Evolutionary conservation across 2,888 invertebrate genomes (phyloP), one percentile per base, ranked within the genome.

Genomic region (Boloria selene): DNA sequence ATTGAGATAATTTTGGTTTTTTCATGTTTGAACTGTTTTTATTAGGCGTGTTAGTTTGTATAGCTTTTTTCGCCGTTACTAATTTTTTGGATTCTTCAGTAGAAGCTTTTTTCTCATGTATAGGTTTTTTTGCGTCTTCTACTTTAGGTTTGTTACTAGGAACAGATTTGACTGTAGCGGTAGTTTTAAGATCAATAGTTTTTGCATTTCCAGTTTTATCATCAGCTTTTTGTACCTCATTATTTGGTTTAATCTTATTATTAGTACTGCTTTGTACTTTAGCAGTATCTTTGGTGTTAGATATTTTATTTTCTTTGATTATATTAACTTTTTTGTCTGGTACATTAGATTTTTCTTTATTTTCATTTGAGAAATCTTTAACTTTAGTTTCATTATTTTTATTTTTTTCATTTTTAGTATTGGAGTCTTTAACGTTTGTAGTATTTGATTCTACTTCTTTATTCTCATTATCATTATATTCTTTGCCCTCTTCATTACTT

Each of bases 381-480:
- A 18, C 17, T 44, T 56, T 45, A 13, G 22, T 10, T 22, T 56
- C 44, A 13, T 13, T 18, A 4, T 14, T 22, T 45, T 44, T 44
- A 10, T 22, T 16, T 3, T 56, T 22, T 45, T 45, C 22, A 50
- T 4, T 50, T 13, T 13, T 13, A 18, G 44, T 44, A n/a, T 22
- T 45, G 13, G 44, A 18, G n/a, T 45, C 22, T 22, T 22, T 18
- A 13, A 7, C 10, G n/a, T 55, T 44, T 44, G 44, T n/a, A 10
- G n/a, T 56, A 13, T 56, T 44, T 38, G 31, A 38, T 38, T 38
- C 31, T 2, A 38, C 10, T 52, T 66, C 56, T 68, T 60, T 65
- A 62, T 44, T 52, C 49, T 14, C 42, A 42, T 14, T 13, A 22
- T 63, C 51, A 17, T 44, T 51, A 44, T 26, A 26, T 16, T 49